phyloP scores from a whole-genome alignment of 1,140 invertebrate genomes.

The Pachyrhynchus sulphureomaculatus region DNA sequence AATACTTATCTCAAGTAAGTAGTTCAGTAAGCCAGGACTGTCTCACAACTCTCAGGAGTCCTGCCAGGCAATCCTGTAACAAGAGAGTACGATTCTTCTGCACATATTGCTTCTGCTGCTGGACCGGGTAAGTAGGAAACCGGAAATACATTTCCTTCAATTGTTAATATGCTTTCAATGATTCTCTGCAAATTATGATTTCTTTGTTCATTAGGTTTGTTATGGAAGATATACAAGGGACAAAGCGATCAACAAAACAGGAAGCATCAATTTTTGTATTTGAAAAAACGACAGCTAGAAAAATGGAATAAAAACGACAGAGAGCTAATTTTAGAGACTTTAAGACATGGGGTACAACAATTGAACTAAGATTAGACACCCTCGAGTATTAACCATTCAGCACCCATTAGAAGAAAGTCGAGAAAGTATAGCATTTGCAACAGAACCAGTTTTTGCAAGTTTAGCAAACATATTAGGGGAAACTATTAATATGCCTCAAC shows the following conservation, averaged over 20 bases:
- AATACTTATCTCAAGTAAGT: slow-evolving; percentile 78
- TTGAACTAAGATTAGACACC: slow-evolving; percentile 92
- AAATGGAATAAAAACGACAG: slow-evolving; percentile 78
- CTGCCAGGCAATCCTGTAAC: slow-evolving; percentile 95
- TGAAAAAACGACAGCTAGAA: slow-evolving; percentile 88
- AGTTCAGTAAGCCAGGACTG: slow-evolving; percentile 76
- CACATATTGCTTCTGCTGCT: slow-evolving; percentile 85
- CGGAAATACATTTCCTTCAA: background rate
- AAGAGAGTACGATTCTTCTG: slow-evolving; percentile 89
- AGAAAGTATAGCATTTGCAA: slow-evolving; percentile 94
- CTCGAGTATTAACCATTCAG: slow-evolving; percentile 91
- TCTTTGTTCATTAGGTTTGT: slow-evolving; percentile 60
- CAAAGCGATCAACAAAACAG: slow-evolving; percentile 93
- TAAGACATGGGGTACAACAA: slow-evolving; percentile 85
- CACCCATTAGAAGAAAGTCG: slow-evolving; percentile 98
- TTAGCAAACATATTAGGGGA: slow-evolving; percentile 83
- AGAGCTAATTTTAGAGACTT: slow-evolving; percentile 80
- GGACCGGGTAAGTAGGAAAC: slow-evolving; percentile 76
- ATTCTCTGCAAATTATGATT: background rate
- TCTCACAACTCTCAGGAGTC: slow-evolving; percentile 83
- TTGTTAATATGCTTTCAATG: background rate
- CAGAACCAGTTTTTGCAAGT: slow-evolving; percentile 93
- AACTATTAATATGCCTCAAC: slow-evolving; percentile 71
- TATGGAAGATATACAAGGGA: slow-evolving; percentile 96
- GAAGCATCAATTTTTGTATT: slow-evolving; percentile 95